phyloP scores from a whole-genome alignment of 2,888 invertebrate genomes.

The Lepeophtheirus nordmannii region DNA sequence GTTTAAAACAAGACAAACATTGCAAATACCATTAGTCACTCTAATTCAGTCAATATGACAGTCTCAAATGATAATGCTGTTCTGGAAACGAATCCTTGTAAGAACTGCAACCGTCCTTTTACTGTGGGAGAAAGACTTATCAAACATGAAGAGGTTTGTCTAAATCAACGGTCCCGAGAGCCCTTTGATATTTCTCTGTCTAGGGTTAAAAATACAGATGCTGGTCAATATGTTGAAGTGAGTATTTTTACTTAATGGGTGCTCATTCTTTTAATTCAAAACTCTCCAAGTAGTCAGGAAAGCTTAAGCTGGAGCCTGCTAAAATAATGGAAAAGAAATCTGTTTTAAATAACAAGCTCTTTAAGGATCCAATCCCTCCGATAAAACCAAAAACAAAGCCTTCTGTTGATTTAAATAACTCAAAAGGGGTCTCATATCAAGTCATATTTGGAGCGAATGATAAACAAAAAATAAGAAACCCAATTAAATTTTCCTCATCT shows the following conservation, averaged over 20 bases:
- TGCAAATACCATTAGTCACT: no score
- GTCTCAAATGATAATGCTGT: neutral
- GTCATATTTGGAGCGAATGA: neutral
- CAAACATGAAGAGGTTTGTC: neutral
- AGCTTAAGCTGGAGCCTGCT: neutral
- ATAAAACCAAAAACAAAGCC: neutral
- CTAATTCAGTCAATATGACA: neutral
- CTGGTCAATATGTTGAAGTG: neutral
- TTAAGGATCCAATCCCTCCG: neutral
- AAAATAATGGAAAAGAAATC: neutral
- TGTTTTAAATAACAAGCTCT: neutral
- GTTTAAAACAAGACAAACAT: no score
- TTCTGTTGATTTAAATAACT: neutral
- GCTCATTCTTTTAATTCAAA: neutral
- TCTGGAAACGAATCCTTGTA: neutral
- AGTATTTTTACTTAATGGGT: neutral
- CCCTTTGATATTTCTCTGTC: neutral
- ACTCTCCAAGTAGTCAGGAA: neutral
- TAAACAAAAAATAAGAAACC: neutral
- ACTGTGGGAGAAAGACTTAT: neutral
- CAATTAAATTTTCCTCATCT: neutral
- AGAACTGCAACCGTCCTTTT: neutral
- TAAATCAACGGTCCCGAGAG: neutral
- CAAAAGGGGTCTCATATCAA: neutral
- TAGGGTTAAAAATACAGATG: neutral